A percentile compares a stretch with the other conserved stretches of the same genome.
phyloP scores from a whole-genome alignment of 2,888 invertebrate species.

The Galerucella nymphaeae region DNA sequence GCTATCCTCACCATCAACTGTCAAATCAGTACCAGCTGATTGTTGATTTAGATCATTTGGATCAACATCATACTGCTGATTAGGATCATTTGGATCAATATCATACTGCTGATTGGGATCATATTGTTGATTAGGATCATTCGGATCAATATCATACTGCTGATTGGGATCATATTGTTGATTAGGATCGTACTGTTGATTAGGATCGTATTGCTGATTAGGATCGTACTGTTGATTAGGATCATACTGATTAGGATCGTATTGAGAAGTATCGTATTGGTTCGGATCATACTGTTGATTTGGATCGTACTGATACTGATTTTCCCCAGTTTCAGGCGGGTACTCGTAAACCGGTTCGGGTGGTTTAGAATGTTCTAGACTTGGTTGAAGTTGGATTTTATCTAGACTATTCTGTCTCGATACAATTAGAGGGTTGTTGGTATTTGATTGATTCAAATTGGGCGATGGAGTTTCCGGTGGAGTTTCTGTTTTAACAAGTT shows the following conservation, averaged over 20 bases:
- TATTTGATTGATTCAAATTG: not conserved
- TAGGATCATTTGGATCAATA: slow-evolving; percentile 40
- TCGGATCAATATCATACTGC: slow-evolving; percentile 46
- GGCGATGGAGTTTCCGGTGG: slow-evolving; percentile 7
- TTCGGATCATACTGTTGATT: slow-evolving; percentile 45
- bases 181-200: slow-evolving; percentile 55
- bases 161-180: slow-evolving; percentile 55
- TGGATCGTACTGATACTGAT: slow-evolving; percentile 40
- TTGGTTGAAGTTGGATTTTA: slow-evolving; percentile 20
- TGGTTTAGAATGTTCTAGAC: slow-evolving; percentile 28
- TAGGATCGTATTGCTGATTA: slow-evolving; percentile 47
- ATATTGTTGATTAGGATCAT: slow-evolving; percentile 41
- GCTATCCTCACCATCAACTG: not conserved
- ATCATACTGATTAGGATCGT: slow-evolving; percentile 59
- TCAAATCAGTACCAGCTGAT: not conserved
- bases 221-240: slow-evolving; percentile 51
- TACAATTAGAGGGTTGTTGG: not conserved
- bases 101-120: slow-evolving; percentile 45
- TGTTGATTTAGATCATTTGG: slow-evolving; percentile 40
- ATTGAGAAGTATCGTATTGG: slow-evolving; percentile 46
- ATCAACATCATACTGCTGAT: slow-evolving; percentile 45
- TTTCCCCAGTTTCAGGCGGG: not conserved
- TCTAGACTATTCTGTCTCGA: slow-evolving; percentile 48
- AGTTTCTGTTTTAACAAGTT: slow-evolving; percentile 16
- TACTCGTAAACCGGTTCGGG: slow-evolving; percentile 19